A percentile compares a stretch with the other conserved stretches of the same genome.
Conservation (phyloP, 2,113 vertebrate genomes). For the Sphyrna mokarran region DNA sequence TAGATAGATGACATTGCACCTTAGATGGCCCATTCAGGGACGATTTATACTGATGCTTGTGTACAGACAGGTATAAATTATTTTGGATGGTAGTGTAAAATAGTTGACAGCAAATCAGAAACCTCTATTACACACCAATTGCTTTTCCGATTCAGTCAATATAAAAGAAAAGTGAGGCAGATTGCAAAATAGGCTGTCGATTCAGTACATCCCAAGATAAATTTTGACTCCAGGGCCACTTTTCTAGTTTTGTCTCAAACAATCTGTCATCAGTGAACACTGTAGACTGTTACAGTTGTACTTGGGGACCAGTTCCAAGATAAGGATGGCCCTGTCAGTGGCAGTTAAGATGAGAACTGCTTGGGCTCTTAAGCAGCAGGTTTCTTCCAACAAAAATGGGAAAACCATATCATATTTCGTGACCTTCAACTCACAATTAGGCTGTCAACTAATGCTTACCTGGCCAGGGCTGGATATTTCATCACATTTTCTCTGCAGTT, state of each 20-base stretch:
- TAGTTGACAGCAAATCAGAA: background rate
- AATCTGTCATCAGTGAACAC: background rate
- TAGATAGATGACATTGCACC: background rate
- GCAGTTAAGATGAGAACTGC: background rate
- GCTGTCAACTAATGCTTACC: background rate
- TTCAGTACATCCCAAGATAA: background rate
- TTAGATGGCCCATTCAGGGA: background rate
- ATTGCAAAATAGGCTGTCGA: background rate
- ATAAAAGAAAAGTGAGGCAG: background rate
- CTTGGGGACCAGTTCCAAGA: background rate
- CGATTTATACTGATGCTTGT: background rate
- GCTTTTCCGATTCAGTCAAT: background rate
- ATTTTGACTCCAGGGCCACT: background rate
- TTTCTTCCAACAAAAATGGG: background rate
- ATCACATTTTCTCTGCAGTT: background rate
- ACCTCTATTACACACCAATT: background rate
- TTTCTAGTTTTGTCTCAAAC: background rate
- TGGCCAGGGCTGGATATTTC: background rate
- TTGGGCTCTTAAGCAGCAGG: background rate
- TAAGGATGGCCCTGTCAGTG: background rate
- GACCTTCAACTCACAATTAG: background rate
- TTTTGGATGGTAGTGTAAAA: background rate
- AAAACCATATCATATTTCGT: background rate
- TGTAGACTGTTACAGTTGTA: background rate
- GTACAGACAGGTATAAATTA: background rate